Conservation (phyloP, 2,797 vertebrate genomes). For the Borostomias antarcticus region DNA sequence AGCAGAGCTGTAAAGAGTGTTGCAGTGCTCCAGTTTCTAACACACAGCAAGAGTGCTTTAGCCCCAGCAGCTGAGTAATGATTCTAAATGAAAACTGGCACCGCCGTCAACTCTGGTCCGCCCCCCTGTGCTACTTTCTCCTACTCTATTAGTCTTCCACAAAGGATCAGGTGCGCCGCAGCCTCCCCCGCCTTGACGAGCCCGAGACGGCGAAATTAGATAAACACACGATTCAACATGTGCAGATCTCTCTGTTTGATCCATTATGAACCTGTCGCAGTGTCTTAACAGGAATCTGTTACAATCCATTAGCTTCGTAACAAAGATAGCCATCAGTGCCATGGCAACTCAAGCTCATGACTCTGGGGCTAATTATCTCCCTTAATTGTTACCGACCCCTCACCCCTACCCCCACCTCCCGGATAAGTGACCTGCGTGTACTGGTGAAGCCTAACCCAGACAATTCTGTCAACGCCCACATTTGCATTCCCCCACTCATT, state of each 20-base stretch:
- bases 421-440: conserved; percentile 2
- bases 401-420: conserved; percentile 26
- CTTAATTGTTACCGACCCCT: conserved; percentile 49
- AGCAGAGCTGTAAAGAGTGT: neutral
- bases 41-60: neutral
- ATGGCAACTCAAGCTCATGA: conserved; percentile 28
- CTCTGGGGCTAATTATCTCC: conserved; percentile 46
- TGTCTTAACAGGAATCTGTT: conserved; percentile 43
- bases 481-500: conserved; percentile 29
- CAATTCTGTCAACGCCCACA: neutral
- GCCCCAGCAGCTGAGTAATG: conserved; percentile 22
- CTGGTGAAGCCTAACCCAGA: neutral
- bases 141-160: conserved; percentile 22
- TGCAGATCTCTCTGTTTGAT: conserved; percentile 31
- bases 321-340: conserved; percentile 40
- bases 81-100: conserved; percentile 39
- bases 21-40: neutral
- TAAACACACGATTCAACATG: conserved; percentile 42
- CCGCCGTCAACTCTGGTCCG: conserved; percentile 13
- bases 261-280: conserved; percentile 36
- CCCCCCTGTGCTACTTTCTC: conserved; percentile 17
- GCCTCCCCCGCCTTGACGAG: conserved; percentile 23
- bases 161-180: conserved; percentile 23
- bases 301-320: conserved; percentile 43
- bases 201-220: conserved; percentile 20